Percentiles rank a stretch among this genome's conserved stretches.
Evolutionary conservation across 1,140 invertebrate species (phyloP).

Genomic region (Tribolium castaneum): DNA sequence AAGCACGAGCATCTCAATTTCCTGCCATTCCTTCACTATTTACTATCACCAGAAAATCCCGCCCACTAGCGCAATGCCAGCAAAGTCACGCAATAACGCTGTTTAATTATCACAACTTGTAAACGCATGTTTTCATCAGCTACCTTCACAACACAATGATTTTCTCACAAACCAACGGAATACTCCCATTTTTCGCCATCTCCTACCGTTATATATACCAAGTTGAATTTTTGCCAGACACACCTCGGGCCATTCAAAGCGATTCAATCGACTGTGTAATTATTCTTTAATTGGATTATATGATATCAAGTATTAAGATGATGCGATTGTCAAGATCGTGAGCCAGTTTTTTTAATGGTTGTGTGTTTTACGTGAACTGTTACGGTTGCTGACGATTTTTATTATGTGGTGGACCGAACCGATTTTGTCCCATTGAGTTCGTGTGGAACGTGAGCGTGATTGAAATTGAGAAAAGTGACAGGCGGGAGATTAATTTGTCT

Average conservation of each 20-base stretch:
- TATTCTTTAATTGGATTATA: conserved; percentile 32
- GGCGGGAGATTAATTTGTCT: conserved; percentile 14
- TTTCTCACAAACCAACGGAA: not conserved
- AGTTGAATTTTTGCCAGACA: not conserved
- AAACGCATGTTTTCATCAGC: conserved; percentile 8
- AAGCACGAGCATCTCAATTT: not conserved
- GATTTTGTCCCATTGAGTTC: not conserved
- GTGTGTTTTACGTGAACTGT: not conserved
- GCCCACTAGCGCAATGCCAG: not conserved
- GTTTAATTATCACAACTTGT: conserved; percentile 16
- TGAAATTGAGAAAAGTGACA: not conserved
- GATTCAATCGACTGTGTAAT: conserved; percentile 14
- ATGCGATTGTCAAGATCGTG: not conserved
- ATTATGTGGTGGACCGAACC: not conserved
- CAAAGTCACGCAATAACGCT: conserved; percentile 2
- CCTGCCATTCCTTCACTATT: not conserved
- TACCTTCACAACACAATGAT: not conserved
- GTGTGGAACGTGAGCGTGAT: conserved; percentile 4
- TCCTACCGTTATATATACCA: conserved; percentile 19
- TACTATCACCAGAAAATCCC: not conserved
- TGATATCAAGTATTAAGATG: conserved; percentile 14
- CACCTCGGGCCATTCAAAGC: conserved; percentile 15
- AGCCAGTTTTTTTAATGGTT: not conserved
- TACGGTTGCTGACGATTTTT: not conserved
- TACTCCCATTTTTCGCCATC: not conserved